Evolutionary conservation across 1,140 invertebrate genomes (phyloP), one percentile per base, ranked within the genome.

Genomic region (Drosophila elegans): DNA sequence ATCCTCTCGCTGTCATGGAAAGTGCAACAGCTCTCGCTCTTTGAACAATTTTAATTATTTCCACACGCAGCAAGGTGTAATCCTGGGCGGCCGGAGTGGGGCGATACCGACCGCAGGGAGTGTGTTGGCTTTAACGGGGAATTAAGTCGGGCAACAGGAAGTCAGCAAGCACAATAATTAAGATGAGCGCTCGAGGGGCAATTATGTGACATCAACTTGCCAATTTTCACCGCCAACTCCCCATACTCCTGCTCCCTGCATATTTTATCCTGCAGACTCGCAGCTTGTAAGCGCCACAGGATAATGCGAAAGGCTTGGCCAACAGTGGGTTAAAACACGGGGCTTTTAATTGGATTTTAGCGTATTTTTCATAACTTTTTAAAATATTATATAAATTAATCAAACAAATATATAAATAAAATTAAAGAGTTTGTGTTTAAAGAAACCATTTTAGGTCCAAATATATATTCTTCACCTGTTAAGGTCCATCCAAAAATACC

Each of bases 151-250:
- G 51, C 63, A 68, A 68, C 67, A 71, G 63, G 42, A 69, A 71
- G 67, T 68, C 51, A 36, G 49, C 63, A 36, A 69, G 67, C 67
- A 56, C 63, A 55, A 68, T 71, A 71, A 71, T 56, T 71, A 69
- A 68, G 67, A 69, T 48, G 63, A 69, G 63, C 64, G 67, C 51
- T 71, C 63, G 49, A 55, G 67, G 67, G 67, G 64, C 67, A 69
- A 71, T 71, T 71, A 71, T 71, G 67, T 56, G 67, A 71, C 67
- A 71, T 71, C 64, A 56, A 57, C 67, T 71, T 56, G 67, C 67
- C 64, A 71, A 71, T 71, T 71, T 71, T 36, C 29, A 21, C 29
- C 41, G 34, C 5, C 36, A 21, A 3, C 10, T 25, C 12, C 36
- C 36, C 9, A 3, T 49, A 32, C 34, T 13, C 55, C 16, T 10